Conservation (phyloP, 2,888 invertebrate genomes). For the Hydropsyche betteni region DNA sequence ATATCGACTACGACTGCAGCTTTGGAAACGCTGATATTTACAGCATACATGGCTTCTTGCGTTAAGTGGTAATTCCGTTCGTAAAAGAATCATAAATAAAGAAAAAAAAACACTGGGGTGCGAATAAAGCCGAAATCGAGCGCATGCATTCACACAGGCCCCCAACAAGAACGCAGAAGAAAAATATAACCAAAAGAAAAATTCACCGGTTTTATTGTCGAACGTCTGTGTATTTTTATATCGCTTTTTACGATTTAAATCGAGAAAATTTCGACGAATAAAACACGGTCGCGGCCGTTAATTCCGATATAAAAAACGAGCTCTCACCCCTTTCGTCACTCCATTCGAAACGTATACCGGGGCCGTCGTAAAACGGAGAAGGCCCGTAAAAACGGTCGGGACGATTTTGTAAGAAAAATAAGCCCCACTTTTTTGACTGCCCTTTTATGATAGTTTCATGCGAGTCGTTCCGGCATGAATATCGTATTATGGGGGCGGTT, state of each 20-base stretch:
- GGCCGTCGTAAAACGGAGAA: constrained; percentile 13
- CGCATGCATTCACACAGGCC: not conserved
- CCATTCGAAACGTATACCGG: constrained; percentile 3
- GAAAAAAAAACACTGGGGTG: not conserved
- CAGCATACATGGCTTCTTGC: not conserved
- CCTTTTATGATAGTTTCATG: too few relatives aligned
- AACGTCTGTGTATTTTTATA: constrained; percentile 33
- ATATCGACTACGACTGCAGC: too few relatives aligned
- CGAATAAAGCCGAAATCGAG: not conserved
- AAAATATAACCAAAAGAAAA: constrained; percentile 28
- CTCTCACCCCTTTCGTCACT: constrained; percentile 24
- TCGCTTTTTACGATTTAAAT: constrained; percentile 36
- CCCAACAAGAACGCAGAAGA: not conserved
- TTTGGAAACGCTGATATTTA: too few relatives aligned
- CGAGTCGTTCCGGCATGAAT: too few relatives aligned
- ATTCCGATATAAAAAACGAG: constrained; percentile 32
- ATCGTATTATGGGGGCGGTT: too few relatives aligned
- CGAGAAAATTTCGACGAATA: constrained; percentile 33
- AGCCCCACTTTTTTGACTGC: too few relatives aligned
- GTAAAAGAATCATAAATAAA: constrained; percentile 16
- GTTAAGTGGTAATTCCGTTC: constrained; percentile 7
- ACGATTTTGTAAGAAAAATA: not conserved
- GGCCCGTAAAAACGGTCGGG: not conserved
- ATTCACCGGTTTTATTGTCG: constrained; percentile 33
- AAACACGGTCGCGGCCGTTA: constrained; percentile 29